Conservation (phyloP, 2,113 vertebrate species). For the Lates calcarifer region DNA sequence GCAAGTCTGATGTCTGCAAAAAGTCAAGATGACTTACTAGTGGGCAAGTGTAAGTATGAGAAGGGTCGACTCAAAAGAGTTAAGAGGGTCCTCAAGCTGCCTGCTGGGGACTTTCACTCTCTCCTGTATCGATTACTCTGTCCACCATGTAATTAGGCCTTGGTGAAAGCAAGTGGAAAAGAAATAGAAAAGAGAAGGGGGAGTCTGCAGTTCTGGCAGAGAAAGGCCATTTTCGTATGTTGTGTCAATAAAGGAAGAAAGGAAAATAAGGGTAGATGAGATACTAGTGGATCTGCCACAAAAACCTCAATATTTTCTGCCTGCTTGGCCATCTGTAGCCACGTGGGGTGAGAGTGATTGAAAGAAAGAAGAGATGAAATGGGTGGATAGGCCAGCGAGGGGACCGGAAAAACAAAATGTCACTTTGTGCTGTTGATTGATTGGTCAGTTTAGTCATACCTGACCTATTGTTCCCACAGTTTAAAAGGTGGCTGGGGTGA, state of each 20-base stretch:
- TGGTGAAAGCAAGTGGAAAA: slow-evolving; percentile 70
- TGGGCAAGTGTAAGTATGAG: slow-evolving; percentile 68
- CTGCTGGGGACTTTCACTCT: slow-evolving; percentile 79
- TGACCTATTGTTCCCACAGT: slow-evolving; percentile 10
- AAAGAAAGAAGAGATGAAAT: slow-evolving; percentile 46
- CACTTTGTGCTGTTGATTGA: slow-evolving; percentile 54
- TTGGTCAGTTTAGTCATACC: slow-evolving; percentile 43
- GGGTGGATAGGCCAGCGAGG: slow-evolving; percentile 28
- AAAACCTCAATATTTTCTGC: slow-evolving; percentile 54
- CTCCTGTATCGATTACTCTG: slow-evolving; percentile 81
- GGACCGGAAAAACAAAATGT: slow-evolving; percentile 60
- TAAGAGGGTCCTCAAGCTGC: slow-evolving; percentile 70
- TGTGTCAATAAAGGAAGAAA: slow-evolving; percentile 76
- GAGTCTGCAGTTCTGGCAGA: slow-evolving; percentile 39
- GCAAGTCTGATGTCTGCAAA: slow-evolving; percentile 68
- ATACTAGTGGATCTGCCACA: slow-evolving; percentile 55
- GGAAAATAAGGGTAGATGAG: slow-evolving; percentile 70
- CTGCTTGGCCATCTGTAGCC: slow-evolving; percentile 31
- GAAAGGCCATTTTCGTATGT: slow-evolving; percentile 71
- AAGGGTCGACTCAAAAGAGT: slow-evolving; percentile 56
- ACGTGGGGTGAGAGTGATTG: slow-evolving; percentile 26
- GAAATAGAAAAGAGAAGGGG: slow-evolving; percentile 57
- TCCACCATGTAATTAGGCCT: slow-evolving; percentile 82
- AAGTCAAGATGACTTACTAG: slow-evolving; percentile 75
- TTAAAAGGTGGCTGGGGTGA: slow-evolving; percentile 7